Base-by-base conservation (phyloP, 1,140 invertebrate genomes). In the Heterodera carotae region DNA sequence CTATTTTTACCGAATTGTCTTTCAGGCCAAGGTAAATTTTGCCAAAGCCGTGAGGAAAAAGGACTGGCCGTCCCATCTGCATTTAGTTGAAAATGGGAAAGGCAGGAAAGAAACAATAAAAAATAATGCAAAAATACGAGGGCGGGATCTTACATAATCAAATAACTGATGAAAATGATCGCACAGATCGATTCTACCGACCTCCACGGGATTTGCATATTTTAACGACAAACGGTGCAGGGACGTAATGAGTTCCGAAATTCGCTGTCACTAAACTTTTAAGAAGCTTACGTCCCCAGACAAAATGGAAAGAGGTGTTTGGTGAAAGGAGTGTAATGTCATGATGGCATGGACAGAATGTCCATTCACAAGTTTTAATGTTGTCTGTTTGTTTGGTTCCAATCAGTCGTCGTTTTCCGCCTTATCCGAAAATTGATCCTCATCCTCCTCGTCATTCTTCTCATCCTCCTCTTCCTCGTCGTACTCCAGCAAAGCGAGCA, bases 391-490 rank as follows among this genome's bases (percentile, higher is more conserved):
- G 48, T 4, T 22, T 4, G 4, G 48, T 1, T 2, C 22, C 5
- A 56, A 22, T 56, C 48, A 56, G 1, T 56, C 48, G 39, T 43
- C 39, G 22, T 22, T 56, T 56, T 18, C 48, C 48, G 12, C 48
- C 48, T 56, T 56, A 18, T 56, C 48, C 12, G 12, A 15, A 12
- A 22, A 43, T 22, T 68, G 33, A 5, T 71, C 64, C 29, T 34
- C 29, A 18, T 75, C 27, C 6, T 22, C 64, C 29, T 62, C 64
- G n/a, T n/a, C n/a, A 4, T 64, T 48, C 33, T 67, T 48, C 1
- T 71, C 62, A 18, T 76, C 48, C 36, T 76, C 74, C 22, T 76
- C 74, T 25, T 76, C 74, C 18, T 76, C 74, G 25, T 68, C 74
- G 33, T 76, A 66, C 2, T 76, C 74, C 22, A 66, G 27, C 3